Evolutionary conservation across 2,888 invertebrate species (phyloP), one percentile per base, ranked within the genome.

Genomic region (Bembecia ichneumoniformis): DNA sequence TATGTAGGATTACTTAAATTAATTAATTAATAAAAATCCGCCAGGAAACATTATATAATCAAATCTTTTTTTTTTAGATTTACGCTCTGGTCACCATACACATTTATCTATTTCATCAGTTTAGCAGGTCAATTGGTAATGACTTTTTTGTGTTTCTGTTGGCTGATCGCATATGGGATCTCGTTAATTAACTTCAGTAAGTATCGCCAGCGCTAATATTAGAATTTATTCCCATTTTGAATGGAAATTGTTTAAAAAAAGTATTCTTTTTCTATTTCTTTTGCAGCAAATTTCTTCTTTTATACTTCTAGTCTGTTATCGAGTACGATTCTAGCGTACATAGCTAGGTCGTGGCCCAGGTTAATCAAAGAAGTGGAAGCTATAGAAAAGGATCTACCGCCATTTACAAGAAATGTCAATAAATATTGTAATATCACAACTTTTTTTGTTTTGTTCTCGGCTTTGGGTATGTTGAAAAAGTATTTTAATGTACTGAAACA

Each of bases 241-340:
- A 7, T 28, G 5, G 7, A 28, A 28, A 28, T 28, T 28, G 9
- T 28, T 28, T 40, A 14, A 13, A 40, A 40, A 40, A 1, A 11
- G 9, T 13, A 36, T 10, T 11, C 0, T 40, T 0, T n/a, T 14
- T 28, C 28, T 28, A 4, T 28, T 7, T 28, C 1, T 28, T 28
- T 28, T 28, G n/a, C 65, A 78, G 77, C 68, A 0, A 72, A 67
- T 47, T 57, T 56, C 1, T 3, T 72, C 1, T 77, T 77, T 53
- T 69, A 72, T 52, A 56, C 61, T 0, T 66, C 67, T 1, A 69
- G 68, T 36, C 50, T 72, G 0, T 15, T 64, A 13, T 67, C 75
- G 0, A 59, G 59, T 1, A 2, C 71, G 3, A 58, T 73, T 3
- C 35, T 78, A 47, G 49, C 64, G 15, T 58, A 67, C 4, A 68